A percentile compares a stretch with the other conserved stretches of the same genome.
Conservation (phyloP, 2,113 vertebrate species). For the Plectropomus leopardus region DNA sequence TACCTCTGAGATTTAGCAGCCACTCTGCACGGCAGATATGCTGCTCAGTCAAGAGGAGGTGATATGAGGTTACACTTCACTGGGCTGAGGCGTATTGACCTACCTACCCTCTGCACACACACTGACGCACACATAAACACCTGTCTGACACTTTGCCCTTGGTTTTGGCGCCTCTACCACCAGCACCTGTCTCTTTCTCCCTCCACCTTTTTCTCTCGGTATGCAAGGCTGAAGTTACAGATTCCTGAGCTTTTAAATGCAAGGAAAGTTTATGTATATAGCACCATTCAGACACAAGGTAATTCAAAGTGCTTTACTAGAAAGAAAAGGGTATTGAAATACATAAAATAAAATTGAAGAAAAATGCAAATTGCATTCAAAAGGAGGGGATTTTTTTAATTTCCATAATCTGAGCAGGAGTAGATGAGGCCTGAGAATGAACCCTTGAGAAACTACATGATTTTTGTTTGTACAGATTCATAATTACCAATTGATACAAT, state of each 20-base stretch:
- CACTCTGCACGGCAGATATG: slow-evolving; percentile 61
- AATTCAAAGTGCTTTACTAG: too few species aligned
- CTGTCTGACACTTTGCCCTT: slow-evolving; percentile 59
- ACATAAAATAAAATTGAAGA: too few species aligned
- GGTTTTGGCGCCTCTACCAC: slow-evolving; percentile 32
- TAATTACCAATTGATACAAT: too few species aligned
- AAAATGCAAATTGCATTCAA: too few species aligned
- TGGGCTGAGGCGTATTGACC: slow-evolving; percentile 70
- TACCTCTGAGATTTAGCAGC: slow-evolving; percentile 77
- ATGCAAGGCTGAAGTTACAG: neutral
- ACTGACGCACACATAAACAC: slow-evolving; percentile 40
- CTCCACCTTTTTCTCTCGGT: neutral
- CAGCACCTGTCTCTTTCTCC: slow-evolving; percentile 7
- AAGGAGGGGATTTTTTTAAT: too few species aligned
- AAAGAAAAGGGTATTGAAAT: too few species aligned
- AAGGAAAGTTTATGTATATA: too few species aligned
- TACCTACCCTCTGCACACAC: slow-evolving; percentile 43
- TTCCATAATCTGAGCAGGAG: too few species aligned
- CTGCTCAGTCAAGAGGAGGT: slow-evolving; percentile 70
- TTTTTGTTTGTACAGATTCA: too few species aligned
- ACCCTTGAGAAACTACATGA: too few species aligned
- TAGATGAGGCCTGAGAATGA: too few species aligned
- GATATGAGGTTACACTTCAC: slow-evolving; percentile 76
- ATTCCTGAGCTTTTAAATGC: neutral
- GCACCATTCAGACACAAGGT: too few species aligned